These are phyloP conservation scores for Dendronephthya gigantea DNA, from an alignment of 64 coral and sea anemone genomes.

Conservation along the genomic window DNA sequence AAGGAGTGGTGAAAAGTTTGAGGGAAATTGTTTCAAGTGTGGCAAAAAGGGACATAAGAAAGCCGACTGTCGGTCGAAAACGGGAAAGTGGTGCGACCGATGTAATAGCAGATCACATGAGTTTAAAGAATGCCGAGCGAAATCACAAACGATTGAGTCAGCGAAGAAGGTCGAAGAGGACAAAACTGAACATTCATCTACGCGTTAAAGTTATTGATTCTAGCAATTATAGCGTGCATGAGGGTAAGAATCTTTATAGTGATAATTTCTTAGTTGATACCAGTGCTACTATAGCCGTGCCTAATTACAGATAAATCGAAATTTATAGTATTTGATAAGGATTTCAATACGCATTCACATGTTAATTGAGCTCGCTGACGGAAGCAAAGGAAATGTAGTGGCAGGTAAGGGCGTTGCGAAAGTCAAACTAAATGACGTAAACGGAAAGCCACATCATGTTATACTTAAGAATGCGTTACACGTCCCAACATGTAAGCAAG, in stretches of 20 bases:
- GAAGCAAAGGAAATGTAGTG: neutral
- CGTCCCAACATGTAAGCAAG: neutral
- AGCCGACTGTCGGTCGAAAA: neutral
- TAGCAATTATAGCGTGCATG: too few species aligned
- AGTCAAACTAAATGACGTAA: neutral
- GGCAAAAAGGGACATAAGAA: neutral
- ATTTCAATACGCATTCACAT: too few species aligned
- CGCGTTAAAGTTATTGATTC: too few species aligned
- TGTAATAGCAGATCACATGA: neutral
- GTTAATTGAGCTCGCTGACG: slow-evolving; percentile 14
- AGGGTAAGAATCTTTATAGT: too few species aligned
- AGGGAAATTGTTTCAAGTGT: neutral
- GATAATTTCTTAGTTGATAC: too few species aligned
- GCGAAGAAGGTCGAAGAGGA: neutral
- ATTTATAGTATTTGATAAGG: too few species aligned
- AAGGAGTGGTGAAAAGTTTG: neutral
- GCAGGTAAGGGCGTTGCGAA: neutral
- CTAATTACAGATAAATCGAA: too few species aligned
- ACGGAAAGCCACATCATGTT: neutral
- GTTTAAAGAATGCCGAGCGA: neutral
- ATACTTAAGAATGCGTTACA: neutral
- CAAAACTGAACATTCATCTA: too few species aligned
- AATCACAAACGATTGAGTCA: neutral
- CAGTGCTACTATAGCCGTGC: too few species aligned
- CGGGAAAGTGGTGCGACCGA: neutral